These are phyloP conservation scores for Procavia capensis DNA, from an alignment of 2,113 vertebrate genomes.

Conservation along the genomic window DNA sequence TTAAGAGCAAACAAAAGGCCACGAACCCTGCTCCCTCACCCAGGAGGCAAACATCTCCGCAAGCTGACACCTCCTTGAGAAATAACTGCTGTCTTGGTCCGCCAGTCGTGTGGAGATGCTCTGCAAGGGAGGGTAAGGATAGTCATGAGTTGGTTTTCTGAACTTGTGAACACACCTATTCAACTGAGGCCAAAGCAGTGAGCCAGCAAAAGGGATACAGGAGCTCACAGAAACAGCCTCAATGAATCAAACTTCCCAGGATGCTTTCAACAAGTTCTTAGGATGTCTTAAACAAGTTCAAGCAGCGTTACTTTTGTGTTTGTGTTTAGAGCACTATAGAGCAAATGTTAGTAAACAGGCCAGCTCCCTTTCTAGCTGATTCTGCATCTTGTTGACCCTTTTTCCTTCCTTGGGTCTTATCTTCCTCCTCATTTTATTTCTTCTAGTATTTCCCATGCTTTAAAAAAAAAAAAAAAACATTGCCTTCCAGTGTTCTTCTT, in stretches of 20 bases:
- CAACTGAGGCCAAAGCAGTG: not conserved
- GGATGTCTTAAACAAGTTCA: not conserved
- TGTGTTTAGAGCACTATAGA: not conserved
- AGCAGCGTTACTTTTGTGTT: not conserved
- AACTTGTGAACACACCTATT: not conserved
- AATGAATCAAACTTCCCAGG: not conserved
- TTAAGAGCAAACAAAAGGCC: constrained; percentile 59
- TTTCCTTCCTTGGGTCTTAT: not conserved
- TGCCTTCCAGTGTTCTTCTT: not conserved
- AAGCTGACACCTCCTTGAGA: constrained; percentile 70
- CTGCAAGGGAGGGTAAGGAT: not conserved
- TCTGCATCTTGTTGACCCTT: not conserved
- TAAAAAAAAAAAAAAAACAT: not conserved
- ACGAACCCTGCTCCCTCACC: not conserved
- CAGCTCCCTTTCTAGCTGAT: not conserved
- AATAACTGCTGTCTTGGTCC: not conserved
- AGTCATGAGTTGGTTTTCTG: not conserved
- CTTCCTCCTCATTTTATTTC: not conserved
- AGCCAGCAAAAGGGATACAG: not conserved
- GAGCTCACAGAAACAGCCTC: not conserved
- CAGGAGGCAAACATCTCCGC: constrained; percentile 76
- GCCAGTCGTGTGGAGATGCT: not conserved
- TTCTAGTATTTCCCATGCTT: not conserved
- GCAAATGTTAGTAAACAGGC: no score
- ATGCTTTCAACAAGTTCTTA: no score